These are phyloP conservation scores for Lepeophtheirus salmonis DNA, from an alignment of 1,140 invertebrate genomes.

Conservation along the genomic window DNA sequence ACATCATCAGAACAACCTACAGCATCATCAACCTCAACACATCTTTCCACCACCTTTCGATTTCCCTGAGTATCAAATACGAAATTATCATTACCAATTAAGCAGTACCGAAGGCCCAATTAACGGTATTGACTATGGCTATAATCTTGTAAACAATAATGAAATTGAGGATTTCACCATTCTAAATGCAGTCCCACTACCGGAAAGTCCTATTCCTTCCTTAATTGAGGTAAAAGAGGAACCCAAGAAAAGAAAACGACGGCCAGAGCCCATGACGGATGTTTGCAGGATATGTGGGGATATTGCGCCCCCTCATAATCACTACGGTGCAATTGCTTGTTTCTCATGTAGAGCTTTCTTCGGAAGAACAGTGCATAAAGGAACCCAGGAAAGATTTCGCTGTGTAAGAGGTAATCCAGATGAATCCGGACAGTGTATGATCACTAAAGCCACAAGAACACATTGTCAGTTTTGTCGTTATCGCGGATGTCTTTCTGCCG, in stretches of 20 bases:
- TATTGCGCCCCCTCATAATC: conserved; percentile 10
- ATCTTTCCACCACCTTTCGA: no score
- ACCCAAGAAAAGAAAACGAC: background rate
- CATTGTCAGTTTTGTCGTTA: conserved; percentile 13
- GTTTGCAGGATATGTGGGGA: conserved; percentile 19
- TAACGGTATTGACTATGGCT: no score
- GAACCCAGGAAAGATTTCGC: background rate
- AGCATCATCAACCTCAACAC: no score
- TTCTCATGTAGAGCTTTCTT: conserved; percentile 15
- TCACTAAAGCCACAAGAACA: background rate
- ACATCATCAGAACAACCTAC: no score
- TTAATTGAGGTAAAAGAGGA: background rate
- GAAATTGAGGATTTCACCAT: background rate
- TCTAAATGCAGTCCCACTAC: background rate
- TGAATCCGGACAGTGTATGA: conserved; percentile 1
- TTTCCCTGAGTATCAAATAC: no score
- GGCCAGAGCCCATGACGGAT: background rate
- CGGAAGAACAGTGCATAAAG: conserved; percentile 14
- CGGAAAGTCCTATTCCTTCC: background rate
- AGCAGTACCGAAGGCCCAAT: no score
- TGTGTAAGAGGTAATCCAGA: background rate
- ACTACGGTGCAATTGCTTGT: conserved; percentile 20
- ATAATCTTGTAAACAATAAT: background rate
- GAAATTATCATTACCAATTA: no score
- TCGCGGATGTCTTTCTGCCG: conserved; percentile 8